phyloP scores from a whole-genome alignment of 2,888 invertebrate genomes.

The Agrotis clavis region DNA sequence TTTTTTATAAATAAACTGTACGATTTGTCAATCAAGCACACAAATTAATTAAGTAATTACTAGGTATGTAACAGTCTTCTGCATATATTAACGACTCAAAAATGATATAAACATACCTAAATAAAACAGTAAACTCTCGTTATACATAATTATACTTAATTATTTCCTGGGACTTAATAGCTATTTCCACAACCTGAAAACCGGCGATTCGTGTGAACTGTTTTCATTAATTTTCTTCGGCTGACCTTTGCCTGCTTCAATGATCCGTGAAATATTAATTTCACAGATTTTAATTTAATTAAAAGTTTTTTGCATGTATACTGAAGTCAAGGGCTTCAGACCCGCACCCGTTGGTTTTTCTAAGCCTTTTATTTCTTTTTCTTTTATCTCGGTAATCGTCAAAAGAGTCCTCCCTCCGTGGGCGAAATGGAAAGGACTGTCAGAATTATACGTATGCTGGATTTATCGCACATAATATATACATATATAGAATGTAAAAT shows the following conservation, averaged over 20 bases:
- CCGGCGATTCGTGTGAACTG: constrained; percentile 9
- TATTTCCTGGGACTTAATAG: too few species aligned
- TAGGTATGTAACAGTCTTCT: not conserved
- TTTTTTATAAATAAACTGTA: too few species aligned
- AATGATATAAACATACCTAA: not conserved
- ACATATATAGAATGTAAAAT: too few species aligned
- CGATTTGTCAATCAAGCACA: not conserved
- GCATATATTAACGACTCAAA: not conserved
- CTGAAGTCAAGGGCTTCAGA: not conserved
- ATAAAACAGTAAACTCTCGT: too few species aligned
- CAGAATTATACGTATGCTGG: too few species aligned
- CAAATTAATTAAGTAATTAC: not conserved
- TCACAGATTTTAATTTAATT: constrained; percentile 31
- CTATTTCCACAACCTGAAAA: not conserved
- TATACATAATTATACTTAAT: too few species aligned
- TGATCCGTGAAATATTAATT: constrained; percentile 41
- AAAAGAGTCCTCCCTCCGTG: too few species aligned
- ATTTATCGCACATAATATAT: too few species aligned
- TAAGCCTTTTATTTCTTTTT: too few species aligned
- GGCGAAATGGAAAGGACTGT: too few species aligned
- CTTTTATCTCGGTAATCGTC: too few species aligned
- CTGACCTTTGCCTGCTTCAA: constrained; percentile 42
- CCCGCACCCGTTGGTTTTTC: not conserved
- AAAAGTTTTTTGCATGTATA: constrained; percentile 5
- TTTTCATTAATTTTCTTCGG: constrained; percentile 6